These are phyloP conservation scores for Pedicia rivosa DNA, from an alignment of 2,888 invertebrate species.

Conservation along the genomic window DNA sequence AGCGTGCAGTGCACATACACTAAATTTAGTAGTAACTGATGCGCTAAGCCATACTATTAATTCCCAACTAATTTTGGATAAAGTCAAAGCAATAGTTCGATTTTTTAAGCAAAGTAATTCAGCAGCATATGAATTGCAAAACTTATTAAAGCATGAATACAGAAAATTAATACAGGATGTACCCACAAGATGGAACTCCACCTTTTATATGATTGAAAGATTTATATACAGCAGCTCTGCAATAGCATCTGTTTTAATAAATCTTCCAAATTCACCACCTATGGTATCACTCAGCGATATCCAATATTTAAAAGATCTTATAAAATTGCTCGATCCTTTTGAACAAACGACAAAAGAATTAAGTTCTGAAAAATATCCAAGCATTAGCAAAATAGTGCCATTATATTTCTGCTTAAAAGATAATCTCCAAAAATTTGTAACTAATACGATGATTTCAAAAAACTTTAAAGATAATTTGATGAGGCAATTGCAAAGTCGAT, in stretches of 20 bases:
- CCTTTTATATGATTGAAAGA: conserved; percentile 13
- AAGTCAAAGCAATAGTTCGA: conserved; percentile 14
- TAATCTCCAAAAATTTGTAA: no score
- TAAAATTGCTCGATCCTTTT: no score
- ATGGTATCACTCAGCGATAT: no score
- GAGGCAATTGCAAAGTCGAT: no score
- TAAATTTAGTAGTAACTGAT: conserved; percentile 13
- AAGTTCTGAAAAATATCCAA: not conserved
- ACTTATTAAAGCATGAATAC: conserved; percentile 4
- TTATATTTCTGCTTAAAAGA: not conserved
- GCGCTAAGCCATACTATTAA: conserved; percentile 9
- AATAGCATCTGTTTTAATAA: conserved; percentile 1
- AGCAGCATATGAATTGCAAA: conserved; percentile 12
- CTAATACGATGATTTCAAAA: not conserved
- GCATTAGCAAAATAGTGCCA: not conserved
- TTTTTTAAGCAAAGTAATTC: conserved; percentile 13
- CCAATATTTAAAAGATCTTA: no score
- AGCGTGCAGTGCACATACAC: conserved; percentile 14
- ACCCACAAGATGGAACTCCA: conserved; percentile 15
- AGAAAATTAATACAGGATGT: conserved; percentile 12
- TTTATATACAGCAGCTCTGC: conserved; percentile 10
- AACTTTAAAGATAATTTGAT: conserved; percentile 1
- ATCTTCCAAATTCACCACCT: no score
- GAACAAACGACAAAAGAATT: no score
- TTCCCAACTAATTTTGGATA: conserved; percentile 9